A percentile compares a stretch with the other conserved stretches of the same genome.
phyloP scores from a whole-genome alignment of 2,113 vertebrate genomes.

The Notarius lentiginosus region DNA sequence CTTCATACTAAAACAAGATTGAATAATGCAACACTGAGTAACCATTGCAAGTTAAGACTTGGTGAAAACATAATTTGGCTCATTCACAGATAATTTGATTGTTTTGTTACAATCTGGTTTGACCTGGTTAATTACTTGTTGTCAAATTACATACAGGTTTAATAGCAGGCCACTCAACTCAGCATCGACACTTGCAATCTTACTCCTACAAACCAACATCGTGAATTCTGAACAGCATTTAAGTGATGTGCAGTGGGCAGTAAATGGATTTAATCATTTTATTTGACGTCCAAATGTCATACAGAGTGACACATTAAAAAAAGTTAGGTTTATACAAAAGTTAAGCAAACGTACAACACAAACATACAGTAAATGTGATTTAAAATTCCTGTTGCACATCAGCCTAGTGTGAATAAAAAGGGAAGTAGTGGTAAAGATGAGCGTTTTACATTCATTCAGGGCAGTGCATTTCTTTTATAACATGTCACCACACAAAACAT shows the following conservation, averaged over 20 bases:
- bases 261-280: neutral
- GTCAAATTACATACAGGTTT: neutral
- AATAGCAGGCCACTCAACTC: neutral
- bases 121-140: neutral
- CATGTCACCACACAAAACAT: slow-evolving; percentile 11
- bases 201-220: neutral
- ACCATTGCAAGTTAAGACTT: neutral
- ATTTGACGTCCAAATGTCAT: slow-evolving; percentile 5
- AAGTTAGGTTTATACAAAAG: slow-evolving; percentile 2
- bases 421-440: neutral
- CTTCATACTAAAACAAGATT: neutral
- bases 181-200: neutral
- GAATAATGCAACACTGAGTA: neutral
- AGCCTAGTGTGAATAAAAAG: neutral
- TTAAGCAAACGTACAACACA: neutral
- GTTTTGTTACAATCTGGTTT: neutral
- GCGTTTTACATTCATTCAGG: slow-evolving; percentile 19
- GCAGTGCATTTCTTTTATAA: slow-evolving; percentile 3
- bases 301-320: slow-evolving; percentile 6
- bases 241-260: neutral
- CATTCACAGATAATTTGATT: neutral
- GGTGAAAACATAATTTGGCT: neutral
- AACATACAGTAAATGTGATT: neutral
- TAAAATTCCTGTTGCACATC: neutral
- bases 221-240: neutral